These are phyloP conservation scores for Chanos chanos DNA, from an alignment of 2,797 vertebrate genomes.

Conservation along the genomic window DNA sequence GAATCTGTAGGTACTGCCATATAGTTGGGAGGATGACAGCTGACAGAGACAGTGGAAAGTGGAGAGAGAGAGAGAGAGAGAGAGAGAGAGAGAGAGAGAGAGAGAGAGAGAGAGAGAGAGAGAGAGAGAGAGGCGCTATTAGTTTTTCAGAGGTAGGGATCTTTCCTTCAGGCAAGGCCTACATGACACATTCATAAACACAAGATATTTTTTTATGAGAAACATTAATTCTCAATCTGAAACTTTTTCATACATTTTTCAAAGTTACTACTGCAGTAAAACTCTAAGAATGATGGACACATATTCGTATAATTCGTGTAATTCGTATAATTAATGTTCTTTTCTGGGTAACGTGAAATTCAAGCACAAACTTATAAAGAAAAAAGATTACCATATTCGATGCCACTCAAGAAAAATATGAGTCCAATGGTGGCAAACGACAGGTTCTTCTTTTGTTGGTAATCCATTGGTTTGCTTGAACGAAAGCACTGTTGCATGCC, in stretches of 20 bases:
- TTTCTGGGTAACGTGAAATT: too few relatives aligned
- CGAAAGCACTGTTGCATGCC: constrained; percentile 35
- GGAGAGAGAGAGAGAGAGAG: not conserved
- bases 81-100: constrained; percentile 3
- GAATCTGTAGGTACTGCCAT: constrained; percentile 79
- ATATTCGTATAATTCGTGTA: too few relatives aligned
- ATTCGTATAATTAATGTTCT: too few relatives aligned
- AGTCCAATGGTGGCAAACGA: constrained; percentile 77
- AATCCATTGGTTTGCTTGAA: constrained; percentile 62
- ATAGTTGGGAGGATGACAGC: constrained; percentile 84
- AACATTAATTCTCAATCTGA: too few relatives aligned
- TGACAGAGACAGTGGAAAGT: constrained; percentile 36
- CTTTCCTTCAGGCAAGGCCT: too few relatives aligned
- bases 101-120: not conserved
- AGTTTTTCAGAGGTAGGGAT: too few relatives aligned
- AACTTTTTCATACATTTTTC: too few relatives aligned
- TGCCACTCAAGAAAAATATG: constrained; percentile 77
- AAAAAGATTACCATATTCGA: constrained; percentile 75
- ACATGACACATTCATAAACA: too few relatives aligned
- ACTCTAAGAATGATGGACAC: too few relatives aligned
- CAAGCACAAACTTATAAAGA: not conserved
- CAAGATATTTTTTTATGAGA: too few relatives aligned
- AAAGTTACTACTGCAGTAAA: too few relatives aligned
- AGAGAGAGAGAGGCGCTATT: not conserved
- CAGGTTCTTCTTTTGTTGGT: constrained; percentile 65